Percentiles rank a stretch among this genome's conserved stretches.
phyloP scores from a whole-genome alignment of 2,113 vertebrate species.

The Pedetes capensis region DNA sequence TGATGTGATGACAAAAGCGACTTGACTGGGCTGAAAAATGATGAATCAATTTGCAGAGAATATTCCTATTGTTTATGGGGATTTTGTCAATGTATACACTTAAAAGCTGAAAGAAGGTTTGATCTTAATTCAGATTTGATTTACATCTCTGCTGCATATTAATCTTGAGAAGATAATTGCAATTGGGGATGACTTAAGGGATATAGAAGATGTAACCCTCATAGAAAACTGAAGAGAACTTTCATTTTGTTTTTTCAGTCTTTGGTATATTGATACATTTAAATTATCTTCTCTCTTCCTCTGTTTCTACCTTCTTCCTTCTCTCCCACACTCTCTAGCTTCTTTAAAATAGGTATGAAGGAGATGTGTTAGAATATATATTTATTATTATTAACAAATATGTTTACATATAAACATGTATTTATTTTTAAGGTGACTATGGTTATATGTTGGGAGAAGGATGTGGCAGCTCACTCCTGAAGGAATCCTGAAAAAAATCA shows the following conservation, averaged over 20 bases:
- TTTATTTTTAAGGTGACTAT: neutral
- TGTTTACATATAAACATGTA: neutral
- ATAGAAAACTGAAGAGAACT: neutral
- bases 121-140: constrained; percentile 24
- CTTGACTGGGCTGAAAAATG: neutral
- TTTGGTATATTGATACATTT: neutral
- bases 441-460: too few relatives aligned
- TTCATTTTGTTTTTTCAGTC: neutral
- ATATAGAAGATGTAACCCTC: neutral
- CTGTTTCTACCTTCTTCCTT: neutral
- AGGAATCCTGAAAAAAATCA: too few relatives aligned
- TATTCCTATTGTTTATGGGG: neutral
- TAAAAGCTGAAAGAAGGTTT: constrained; percentile 11
- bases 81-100: neutral
- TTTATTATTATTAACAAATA: neutral
- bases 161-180: neutral
- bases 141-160: neutral
- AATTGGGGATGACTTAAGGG: neutral
- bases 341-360: constrained; percentile 27
- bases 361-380: neutral
- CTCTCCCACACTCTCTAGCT: neutral
- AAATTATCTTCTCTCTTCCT: neutral
- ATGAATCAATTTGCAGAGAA: neutral
- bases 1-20: neutral
- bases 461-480: too few relatives aligned